phyloP scores from a whole-genome alignment of 2,113 vertebrate species.

The Dicaeum eximium region DNA sequence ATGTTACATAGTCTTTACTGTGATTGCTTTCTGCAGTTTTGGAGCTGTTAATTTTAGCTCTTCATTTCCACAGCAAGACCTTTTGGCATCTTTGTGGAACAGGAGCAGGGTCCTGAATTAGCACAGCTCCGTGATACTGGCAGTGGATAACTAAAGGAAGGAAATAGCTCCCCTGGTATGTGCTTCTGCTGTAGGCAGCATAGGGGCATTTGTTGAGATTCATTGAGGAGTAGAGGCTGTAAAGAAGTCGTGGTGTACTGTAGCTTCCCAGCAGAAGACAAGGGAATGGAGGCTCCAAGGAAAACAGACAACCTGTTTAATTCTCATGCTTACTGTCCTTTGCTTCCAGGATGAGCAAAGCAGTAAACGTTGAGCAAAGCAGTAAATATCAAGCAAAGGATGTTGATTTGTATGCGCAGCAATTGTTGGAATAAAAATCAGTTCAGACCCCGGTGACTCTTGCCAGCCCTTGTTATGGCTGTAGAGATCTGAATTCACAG shows the following conservation, averaged over 20 bases:
- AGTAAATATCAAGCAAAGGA: constrained; percentile 40
- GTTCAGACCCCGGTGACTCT: constrained; percentile 51
- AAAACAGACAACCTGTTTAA: background rate
- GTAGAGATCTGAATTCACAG: background rate
- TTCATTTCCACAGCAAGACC: constrained; percentile 13
- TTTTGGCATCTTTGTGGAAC: constrained; percentile 49
- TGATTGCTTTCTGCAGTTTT: background rate
- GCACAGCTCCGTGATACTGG: background rate
- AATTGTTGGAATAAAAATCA: constrained; percentile 62
- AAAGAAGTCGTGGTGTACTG: background rate
- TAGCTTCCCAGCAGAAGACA: background rate
- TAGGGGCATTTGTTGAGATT: background rate
- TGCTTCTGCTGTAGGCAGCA: background rate
- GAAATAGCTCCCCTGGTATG: constrained; percentile 39
- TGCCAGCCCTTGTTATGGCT: constrained; percentile 47
- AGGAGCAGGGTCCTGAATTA: constrained; percentile 57
- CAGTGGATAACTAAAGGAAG: constrained; percentile 27
- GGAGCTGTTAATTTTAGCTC: constrained; percentile 49
- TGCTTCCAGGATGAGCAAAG: constrained; percentile 30
- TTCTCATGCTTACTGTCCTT: background rate
- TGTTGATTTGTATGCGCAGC: constrained; percentile 56
- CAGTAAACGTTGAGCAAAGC: constrained; percentile 42
- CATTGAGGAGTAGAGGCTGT: background rate
- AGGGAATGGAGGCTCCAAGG: background rate
- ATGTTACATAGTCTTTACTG: background rate